Percentiles rank a stretch among this genome's conserved stretches.
Evolutionary conservation across 2,113 vertebrate genomes (phyloP).

Genomic region (Cariama cristata): DNA sequence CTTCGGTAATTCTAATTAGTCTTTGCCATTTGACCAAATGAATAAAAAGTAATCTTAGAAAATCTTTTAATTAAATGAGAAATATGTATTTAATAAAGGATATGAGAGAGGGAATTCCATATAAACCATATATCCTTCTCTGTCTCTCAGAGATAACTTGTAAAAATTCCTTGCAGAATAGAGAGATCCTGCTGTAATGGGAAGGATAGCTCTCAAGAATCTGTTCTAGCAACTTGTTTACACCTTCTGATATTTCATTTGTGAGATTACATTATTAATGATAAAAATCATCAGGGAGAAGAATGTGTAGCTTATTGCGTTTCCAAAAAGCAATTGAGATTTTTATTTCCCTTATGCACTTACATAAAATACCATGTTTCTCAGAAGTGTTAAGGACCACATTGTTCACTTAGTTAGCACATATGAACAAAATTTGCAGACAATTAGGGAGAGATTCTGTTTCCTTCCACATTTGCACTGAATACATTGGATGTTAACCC

Average conservation of each 20-base stretch:
- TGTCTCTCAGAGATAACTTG: constrained; percentile 37
- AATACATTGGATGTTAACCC: background rate
- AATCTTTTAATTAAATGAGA: constrained; percentile 69
- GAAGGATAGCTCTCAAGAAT: constrained; percentile 35
- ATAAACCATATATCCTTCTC: background rate
- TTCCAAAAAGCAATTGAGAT: constrained; percentile 1
- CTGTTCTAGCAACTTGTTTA: constrained; percentile 44
- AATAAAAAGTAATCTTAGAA: constrained; percentile 34
- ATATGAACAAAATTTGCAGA: background rate
- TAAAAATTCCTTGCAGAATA: constrained; percentile 59
- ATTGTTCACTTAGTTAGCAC: background rate
- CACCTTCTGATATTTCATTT: constrained; percentile 41
- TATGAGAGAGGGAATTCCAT: constrained; percentile 39
- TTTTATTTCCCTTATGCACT: background rate
- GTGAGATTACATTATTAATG: constrained; percentile 19
- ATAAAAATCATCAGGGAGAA: constrained; percentile 38
- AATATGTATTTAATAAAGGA: constrained; percentile 53
- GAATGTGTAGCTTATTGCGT: background rate
- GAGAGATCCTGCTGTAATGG: background rate
- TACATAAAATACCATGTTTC: background rate
- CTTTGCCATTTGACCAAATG: constrained; percentile 34
- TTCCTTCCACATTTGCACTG: background rate
- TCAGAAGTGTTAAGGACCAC: background rate
- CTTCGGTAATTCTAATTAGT: constrained; percentile 49
- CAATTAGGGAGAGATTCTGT: background rate